Evolutionary conservation across 2,113 vertebrate species (phyloP).

Genomic region (Lutjanus erythropterus): DNA sequence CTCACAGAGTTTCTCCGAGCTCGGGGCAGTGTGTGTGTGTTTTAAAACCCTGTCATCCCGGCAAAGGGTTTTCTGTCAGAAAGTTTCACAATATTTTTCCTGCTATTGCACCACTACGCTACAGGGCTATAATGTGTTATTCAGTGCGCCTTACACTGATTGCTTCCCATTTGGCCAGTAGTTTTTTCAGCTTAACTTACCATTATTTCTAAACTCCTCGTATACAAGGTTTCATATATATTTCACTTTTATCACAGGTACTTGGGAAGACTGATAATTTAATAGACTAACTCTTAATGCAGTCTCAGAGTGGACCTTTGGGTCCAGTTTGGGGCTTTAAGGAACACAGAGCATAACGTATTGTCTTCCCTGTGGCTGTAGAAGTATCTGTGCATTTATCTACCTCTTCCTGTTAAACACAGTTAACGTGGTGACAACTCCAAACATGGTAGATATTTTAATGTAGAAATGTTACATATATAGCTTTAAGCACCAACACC

Average conservation of each 20-base stretch:
- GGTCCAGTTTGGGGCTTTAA: conserved; percentile 6
- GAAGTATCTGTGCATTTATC: conserved; percentile 25
- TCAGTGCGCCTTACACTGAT: conserved; percentile 47
- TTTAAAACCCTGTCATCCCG: conserved; percentile 43
- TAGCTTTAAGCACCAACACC: too few relatives aligned
- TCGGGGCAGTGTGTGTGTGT: conserved; percentile 36
- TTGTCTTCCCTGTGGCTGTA: neutral
- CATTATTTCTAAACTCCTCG: conserved; percentile 30
- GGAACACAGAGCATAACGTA: neutral
- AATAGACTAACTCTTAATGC: neutral
- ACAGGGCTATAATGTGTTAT: conserved; percentile 49
- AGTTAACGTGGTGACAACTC: conserved; percentile 13
- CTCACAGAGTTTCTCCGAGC: conserved; percentile 38
- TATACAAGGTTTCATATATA: conserved; percentile 10
- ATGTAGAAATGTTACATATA: too few relatives aligned
- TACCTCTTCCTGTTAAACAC: conserved; percentile 21
- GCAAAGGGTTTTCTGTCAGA: conserved; percentile 54
- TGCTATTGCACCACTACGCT: conserved; percentile 67
- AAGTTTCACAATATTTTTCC: conserved; percentile 42
- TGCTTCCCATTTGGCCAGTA: conserved; percentile 56
- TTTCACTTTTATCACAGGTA: conserved; percentile 23
- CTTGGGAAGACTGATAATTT: conserved; percentile 10
- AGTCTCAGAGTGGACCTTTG: conserved; percentile 2
- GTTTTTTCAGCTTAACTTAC: conserved; percentile 39
- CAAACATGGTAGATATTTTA: conserved; percentile 21